Percentiles rank a stretch among this genome's conserved stretches.
Evolutionary conservation across 2,797 vertebrate genomes (phyloP).

Genomic region (Passerculus sandwichensis): DNA sequence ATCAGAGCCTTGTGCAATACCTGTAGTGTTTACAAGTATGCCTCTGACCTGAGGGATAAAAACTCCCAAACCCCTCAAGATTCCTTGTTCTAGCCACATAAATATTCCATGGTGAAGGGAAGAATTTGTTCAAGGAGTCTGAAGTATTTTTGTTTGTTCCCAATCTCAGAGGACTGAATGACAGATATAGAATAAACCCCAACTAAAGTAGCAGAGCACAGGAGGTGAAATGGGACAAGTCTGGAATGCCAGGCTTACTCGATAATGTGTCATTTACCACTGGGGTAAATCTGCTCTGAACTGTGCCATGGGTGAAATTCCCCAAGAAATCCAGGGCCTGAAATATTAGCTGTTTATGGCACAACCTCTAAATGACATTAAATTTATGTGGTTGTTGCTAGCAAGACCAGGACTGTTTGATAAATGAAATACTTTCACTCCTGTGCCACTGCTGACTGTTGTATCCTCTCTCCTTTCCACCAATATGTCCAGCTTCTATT

Average conservation of each 20-base stretch:
- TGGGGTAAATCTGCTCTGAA: neutral
- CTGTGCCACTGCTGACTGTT: neutral
- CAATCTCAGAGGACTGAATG: neutral
- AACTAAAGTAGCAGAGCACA: neutral
- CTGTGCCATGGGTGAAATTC: neutral
- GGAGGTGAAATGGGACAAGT: neutral
- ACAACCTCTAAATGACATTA: neutral
- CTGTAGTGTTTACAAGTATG: neutral
- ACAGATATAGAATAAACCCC: neutral
- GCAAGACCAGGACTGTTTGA: neutral
- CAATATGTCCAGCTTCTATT: neutral
- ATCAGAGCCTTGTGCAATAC: neutral
- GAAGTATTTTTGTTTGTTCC: neutral
- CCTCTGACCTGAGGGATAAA: neutral
- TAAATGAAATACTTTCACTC: neutral
- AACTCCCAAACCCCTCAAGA: neutral
- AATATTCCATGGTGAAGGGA: neutral
- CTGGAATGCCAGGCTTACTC: neutral
- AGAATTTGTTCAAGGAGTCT: neutral
- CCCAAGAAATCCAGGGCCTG: neutral
- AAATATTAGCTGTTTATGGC: neutral
- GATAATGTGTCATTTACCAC: neutral
- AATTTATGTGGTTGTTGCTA: neutral
- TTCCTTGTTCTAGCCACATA: neutral
- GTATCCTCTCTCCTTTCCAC: neutral